phyloP scores from a whole-genome alignment of 37 sponge, comb jelly and placozoan species.

The Crambe crambe region DNA sequence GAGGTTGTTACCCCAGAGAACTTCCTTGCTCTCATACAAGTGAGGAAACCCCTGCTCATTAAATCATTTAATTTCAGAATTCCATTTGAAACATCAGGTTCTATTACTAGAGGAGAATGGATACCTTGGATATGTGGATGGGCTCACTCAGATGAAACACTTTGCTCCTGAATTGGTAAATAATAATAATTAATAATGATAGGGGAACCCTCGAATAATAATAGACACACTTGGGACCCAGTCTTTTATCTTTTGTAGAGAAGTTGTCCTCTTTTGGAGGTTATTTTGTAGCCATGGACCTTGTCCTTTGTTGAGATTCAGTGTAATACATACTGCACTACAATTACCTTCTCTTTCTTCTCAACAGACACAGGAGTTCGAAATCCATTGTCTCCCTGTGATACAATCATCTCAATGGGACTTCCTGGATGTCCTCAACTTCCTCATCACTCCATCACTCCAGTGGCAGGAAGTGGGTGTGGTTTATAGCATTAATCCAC shows the following conservation, averaged over 20 bases:
- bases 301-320: too few relatives aligned
- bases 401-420: slow-evolving; percentile 30
- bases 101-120: slow-evolving; percentile 41
- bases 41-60: too few relatives aligned
- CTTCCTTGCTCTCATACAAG: slow-evolving; percentile 39
- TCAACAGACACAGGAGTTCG: slow-evolving; percentile 13
- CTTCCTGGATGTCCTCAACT: slow-evolving; percentile 16
- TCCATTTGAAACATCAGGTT: slow-evolving; percentile 18
- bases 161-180: slow-evolving; percentile 45
- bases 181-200: neutral
- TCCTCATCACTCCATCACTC: neutral
- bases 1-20: slow-evolving; percentile 11
- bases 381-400: slow-evolving; percentile 9
- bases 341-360: too few relatives aligned
- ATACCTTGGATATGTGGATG: slow-evolving; percentile 47
- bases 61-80: too few relatives aligned
- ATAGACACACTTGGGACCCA: neutral
- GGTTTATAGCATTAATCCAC: neutral
- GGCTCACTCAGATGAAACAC: slow-evolving; percentile 27
- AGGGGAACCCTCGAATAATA: neutral
- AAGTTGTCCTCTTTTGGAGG: too few relatives aligned
- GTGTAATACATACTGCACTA: too few relatives aligned
- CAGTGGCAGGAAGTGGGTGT: slow-evolving; percentile 11
- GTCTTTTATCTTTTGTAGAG: too few relatives aligned
- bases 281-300: too few relatives aligned